phyloP scores from a whole-genome alignment of 2,113 vertebrate species.

The Piprites chloris region DNA sequence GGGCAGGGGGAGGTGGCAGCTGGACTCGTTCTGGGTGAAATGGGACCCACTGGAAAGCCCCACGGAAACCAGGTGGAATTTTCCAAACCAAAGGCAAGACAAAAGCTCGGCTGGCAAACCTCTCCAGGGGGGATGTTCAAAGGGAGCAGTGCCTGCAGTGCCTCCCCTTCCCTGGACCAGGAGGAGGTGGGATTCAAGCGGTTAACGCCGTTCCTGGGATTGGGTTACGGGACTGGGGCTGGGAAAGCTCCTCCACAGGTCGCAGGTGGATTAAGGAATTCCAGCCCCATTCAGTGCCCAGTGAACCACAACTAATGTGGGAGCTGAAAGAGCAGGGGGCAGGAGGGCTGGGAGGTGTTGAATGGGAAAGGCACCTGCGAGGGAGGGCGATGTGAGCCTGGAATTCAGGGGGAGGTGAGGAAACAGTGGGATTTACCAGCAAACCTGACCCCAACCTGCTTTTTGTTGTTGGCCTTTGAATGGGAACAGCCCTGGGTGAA shows the following conservation, averaged over 20 bases:
- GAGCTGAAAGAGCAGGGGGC: not conserved
- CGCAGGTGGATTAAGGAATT: slow-evolving; percentile 62
- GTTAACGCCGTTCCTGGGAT: not conserved
- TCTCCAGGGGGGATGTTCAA: not conserved
- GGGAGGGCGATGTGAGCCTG: not conserved
- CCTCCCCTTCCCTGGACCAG: not conserved
- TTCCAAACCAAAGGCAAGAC: not conserved
- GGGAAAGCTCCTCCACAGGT: slow-evolving; percentile 8
- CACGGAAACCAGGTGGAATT: not conserved
- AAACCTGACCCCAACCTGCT: not conserved
- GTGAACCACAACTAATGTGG: slow-evolving; percentile 13
- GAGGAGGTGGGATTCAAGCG: not conserved
- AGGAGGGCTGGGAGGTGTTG: not conserved
- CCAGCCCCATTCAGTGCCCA: slow-evolving; percentile 35
- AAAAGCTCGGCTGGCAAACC: not conserved
- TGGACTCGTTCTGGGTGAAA: not conserved
- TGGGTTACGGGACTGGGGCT: slow-evolving; percentile 34
- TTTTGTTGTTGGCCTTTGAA: not conserved
- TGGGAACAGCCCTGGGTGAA: not conserved
- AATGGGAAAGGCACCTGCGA: not conserved
- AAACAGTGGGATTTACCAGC: not conserved
- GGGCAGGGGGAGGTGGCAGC: not conserved
- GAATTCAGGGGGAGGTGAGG: not conserved
- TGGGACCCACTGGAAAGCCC: not conserved
- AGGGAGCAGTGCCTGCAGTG: not conserved